Percentiles rank a stretch among this genome's conserved stretches.
These are phyloP conservation scores for Lasioglossum zephyrum DNA, from an alignment of 2,888 invertebrate species.

Conservation along the genomic window DNA sequence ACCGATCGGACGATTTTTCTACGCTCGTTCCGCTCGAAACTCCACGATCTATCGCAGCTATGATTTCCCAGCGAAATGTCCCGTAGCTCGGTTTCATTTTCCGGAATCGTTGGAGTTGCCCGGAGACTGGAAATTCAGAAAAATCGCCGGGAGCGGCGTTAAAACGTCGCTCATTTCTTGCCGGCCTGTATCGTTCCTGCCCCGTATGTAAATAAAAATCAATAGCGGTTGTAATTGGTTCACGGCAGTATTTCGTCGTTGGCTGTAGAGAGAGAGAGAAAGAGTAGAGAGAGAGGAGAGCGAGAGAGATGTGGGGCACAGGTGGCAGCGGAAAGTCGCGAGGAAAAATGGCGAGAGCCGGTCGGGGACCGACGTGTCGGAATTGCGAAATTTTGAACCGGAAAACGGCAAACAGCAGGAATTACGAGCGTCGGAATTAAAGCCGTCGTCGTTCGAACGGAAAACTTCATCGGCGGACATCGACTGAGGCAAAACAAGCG, in stretches of 20 bases:
- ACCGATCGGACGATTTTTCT: not conserved
- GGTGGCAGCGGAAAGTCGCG: not conserved
- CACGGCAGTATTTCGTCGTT: conserved; percentile 25
- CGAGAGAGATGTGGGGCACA: not conserved
- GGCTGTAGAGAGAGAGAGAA: not conserved
- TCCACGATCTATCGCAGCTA: not conserved
- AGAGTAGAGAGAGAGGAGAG: not conserved
- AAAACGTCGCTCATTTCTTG: not conserved
- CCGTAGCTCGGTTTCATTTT: not conserved
- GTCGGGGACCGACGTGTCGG: not conserved
- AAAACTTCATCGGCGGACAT: not conserved
- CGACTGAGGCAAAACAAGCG: not conserved
- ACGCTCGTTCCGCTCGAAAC: not conserved
- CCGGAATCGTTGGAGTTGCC: not conserved
- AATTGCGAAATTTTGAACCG: conserved; percentile 38
- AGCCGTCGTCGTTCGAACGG: not conserved
- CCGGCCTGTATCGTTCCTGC: not conserved
- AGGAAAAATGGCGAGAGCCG: conserved; percentile 20
- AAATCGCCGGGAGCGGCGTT: not conserved
- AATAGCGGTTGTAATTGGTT: conserved; percentile 42
- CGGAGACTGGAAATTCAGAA: not conserved
- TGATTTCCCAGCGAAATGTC: not conserved
- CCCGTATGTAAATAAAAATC: conserved; percentile 44
- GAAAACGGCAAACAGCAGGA: conserved; percentile 15
- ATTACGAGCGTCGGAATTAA: conserved; percentile 23